Evolutionary conservation across 1,140 invertebrate genomes (phyloP).

Genomic region (Conus betulinus): DNA sequence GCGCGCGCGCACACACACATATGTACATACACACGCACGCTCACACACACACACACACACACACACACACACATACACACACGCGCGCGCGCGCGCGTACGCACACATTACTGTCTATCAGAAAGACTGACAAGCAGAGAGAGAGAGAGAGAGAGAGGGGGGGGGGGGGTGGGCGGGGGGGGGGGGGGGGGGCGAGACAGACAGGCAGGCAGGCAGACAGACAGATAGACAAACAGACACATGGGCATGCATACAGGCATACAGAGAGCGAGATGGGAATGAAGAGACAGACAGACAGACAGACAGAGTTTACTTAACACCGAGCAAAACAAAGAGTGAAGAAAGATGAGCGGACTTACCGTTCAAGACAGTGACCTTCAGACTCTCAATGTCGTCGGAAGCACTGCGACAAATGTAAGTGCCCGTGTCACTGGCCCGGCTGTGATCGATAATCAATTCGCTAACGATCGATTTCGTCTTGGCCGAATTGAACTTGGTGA

Average conservation of each 20-base stretch:
- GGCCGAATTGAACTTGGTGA: constrained; percentile 35
- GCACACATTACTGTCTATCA: not conserved
- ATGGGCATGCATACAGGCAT: too few species aligned
- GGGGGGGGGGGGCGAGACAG: not conserved
- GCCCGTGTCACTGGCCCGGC: constrained; percentile 46
- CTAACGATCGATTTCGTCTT: constrained; percentile 41
- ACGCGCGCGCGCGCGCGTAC: not conserved
- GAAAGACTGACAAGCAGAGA: not conserved
- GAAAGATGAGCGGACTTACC: constrained; percentile 37
- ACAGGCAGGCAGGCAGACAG: not conserved
- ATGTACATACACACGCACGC: too few species aligned
- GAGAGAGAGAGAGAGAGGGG: not conserved
- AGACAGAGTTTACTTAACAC: not conserved
- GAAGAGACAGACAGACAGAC: not conserved
- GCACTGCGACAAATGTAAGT: constrained; percentile 58
- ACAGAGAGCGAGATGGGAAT: not conserved
- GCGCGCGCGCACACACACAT: not conserved
- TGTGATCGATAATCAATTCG: constrained; percentile 51
- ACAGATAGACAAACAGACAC: not conserved
- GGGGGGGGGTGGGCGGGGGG: too few species aligned
- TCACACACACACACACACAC: not conserved
- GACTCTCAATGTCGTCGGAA: constrained; percentile 46
- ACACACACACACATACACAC: not conserved
- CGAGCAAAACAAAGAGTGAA: not conserved
- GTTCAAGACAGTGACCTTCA: constrained; percentile 54